phyloP scores from a whole-genome alignment of 2,113 vertebrate genomes.

The Xenotilapia flavipinnis region DNA sequence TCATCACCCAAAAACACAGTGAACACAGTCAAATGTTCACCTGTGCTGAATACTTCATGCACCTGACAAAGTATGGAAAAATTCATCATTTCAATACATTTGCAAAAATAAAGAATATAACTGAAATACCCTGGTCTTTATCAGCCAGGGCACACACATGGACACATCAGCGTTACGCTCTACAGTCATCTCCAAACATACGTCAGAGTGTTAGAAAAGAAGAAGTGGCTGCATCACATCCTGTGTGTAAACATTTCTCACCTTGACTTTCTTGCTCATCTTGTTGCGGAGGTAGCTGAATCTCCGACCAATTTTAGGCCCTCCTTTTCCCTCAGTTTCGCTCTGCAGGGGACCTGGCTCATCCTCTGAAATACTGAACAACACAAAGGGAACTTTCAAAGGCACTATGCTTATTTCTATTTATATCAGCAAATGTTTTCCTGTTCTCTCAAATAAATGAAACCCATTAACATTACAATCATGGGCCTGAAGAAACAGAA shows the following conservation, averaged over 20 bases:
- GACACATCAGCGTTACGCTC: background rate
- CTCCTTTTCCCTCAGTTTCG: conserved; percentile 78
- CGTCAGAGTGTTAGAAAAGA: background rate
- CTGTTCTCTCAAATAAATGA: background rate
- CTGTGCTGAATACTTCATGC: background rate
- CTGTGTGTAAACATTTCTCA: conserved; percentile 31
- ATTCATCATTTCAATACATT: background rate
- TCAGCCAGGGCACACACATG: background rate
- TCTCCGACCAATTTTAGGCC: conserved; percentile 87
- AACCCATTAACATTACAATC: background rate
- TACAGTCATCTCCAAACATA: background rate
- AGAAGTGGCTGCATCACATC: background rate
- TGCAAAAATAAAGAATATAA: background rate
- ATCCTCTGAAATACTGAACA: conserved; percentile 82
- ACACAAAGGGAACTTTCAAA: background rate
- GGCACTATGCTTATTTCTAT: background rate
- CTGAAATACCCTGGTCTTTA: background rate
- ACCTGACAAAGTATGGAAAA: background rate
- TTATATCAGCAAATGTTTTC: background rate
- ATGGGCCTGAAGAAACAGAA: background rate
- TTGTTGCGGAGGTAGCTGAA: conserved; percentile 96
- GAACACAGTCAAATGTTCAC: background rate
- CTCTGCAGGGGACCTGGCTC: conserved; percentile 74
- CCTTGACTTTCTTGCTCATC: conserved; percentile 92
- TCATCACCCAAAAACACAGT: background rate